Evolutionary conservation across 2,113 vertebrate genomes (phyloP), one percentile per base, ranked within the genome.

Genomic region (Sphaerodactylus townsendi): DNA sequence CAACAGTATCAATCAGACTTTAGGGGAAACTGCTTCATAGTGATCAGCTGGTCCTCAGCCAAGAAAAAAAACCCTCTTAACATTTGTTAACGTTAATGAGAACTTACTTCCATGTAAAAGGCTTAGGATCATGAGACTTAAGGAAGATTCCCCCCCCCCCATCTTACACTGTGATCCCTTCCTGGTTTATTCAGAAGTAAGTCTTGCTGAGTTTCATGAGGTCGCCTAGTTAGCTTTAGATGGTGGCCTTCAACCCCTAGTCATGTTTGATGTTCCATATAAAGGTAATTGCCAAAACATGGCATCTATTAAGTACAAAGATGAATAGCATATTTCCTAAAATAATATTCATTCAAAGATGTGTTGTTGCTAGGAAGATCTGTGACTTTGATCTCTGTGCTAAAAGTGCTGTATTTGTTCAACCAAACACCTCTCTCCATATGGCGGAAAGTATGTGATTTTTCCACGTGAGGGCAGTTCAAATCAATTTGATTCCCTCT

Each of bases 271-370:
- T 66, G 77, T 17, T 33, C 77, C 3, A 28, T 25, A 44, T 39
- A 79, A 79, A 46, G 70, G 79, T 70, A 86, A 77, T 62, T 77
- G 62, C 84, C 44, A 0, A 86, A 65, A 53, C 17, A 83, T 68
- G 53, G 33, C 83, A 53, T 30, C 28, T 56, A 53, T 39, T 39
- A 89, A 87, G 88, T 41, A 73, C 62, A 39, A 68, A 37, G n/a
- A n/a, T 50, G 91, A 74, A 0, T 10, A 46, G 3, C 17, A 41
- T 70, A 56, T 53, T n/a, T 59, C 30, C 50, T 71, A 0, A 0
- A 59, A 77, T 68, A 21, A 2, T 66, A 13, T 78, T 5, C 13
- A 44, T 37, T n/a, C 1, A 78, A 0, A 0, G 44, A 68, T 82
- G 89, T 87, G 59, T 65, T 39, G 11, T 83, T 53, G 62, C 25